Evolutionary conservation across 2,113 vertebrate species (phyloP).

Genomic region (Heptranchias perlo): DNA sequence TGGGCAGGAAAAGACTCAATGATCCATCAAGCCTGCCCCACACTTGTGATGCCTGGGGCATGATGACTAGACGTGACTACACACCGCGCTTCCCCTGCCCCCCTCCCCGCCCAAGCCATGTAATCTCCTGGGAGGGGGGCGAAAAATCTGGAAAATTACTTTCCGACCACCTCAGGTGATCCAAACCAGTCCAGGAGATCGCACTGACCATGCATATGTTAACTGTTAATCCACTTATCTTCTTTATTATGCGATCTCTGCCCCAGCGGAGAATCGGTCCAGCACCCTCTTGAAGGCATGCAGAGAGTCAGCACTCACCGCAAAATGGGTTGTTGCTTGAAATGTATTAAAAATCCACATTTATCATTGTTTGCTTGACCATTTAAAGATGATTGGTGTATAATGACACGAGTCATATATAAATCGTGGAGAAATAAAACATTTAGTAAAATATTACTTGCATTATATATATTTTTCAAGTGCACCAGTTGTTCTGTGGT

Average conservation of each 20-base stretch:
- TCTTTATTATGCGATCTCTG: background rate
- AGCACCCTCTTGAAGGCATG: background rate
- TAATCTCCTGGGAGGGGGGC: background rate
- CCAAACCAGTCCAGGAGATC: background rate
- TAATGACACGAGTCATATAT: background rate
- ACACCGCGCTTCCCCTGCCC: too few species aligned
- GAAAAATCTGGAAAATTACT: background rate
- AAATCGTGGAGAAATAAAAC: background rate
- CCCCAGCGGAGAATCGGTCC: background rate
- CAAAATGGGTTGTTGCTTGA: background rate
- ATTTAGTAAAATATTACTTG: background rate
- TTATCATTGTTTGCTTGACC: background rate
- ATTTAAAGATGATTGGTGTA: background rate
- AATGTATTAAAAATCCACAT: background rate
- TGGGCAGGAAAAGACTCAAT: background rate
- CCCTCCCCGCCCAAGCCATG: background rate
- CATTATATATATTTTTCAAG: background rate
- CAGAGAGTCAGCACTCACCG: too few species aligned
- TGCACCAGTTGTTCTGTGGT: background rate
- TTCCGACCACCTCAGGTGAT: background rate
- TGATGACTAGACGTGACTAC: background rate
- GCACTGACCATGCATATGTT: background rate
- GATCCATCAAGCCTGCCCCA: background rate
- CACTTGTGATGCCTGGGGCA: background rate
- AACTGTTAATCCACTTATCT: too few species aligned